These are phyloP conservation scores for Hippocampus guttulatus DNA, from an alignment of 2,113 vertebrate genomes.

Conservation along the genomic window DNA sequence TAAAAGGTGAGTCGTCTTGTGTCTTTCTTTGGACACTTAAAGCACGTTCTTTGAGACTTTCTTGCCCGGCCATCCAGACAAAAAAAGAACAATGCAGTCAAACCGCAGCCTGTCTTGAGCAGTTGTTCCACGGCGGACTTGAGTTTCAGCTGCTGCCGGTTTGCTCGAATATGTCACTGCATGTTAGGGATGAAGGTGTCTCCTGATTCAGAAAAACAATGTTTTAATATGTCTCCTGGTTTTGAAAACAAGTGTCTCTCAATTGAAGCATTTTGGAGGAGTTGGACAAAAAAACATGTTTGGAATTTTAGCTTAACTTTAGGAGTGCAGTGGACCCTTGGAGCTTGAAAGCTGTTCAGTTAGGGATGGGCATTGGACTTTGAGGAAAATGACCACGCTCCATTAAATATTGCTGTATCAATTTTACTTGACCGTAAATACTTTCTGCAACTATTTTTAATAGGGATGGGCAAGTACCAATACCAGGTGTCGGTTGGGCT, in stretches of 20 bases:
- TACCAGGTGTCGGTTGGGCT: too few species aligned
- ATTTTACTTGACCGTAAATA: too few species aligned
- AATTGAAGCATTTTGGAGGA: too few species aligned
- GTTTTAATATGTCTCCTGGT: not conserved
- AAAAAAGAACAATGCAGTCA: not conserved
- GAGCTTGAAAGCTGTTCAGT: not conserved
- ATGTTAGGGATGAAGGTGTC: not conserved
- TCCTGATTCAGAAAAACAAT: not conserved
- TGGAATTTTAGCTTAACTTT: not conserved
- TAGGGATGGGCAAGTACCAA: too few species aligned
- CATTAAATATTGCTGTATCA: not conserved
- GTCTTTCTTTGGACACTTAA: constrained; percentile 12
- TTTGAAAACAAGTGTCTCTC: too few species aligned
- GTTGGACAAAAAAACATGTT: too few species aligned
- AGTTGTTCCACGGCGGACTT: not conserved
- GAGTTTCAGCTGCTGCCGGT: not conserved
- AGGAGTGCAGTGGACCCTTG: not conserved
- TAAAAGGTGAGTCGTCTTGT: not conserved
- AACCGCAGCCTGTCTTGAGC: constrained; percentile 8
- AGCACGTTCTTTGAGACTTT: constrained; percentile 7
- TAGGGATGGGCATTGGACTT: not conserved
- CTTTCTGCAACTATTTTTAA: too few species aligned
- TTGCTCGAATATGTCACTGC: not conserved
- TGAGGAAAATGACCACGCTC: not conserved
- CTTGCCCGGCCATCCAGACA: constrained; percentile 27